Evolutionary conservation across 2,888 invertebrate genomes (phyloP).

Genomic region (Dynastes hyllus): DNA sequence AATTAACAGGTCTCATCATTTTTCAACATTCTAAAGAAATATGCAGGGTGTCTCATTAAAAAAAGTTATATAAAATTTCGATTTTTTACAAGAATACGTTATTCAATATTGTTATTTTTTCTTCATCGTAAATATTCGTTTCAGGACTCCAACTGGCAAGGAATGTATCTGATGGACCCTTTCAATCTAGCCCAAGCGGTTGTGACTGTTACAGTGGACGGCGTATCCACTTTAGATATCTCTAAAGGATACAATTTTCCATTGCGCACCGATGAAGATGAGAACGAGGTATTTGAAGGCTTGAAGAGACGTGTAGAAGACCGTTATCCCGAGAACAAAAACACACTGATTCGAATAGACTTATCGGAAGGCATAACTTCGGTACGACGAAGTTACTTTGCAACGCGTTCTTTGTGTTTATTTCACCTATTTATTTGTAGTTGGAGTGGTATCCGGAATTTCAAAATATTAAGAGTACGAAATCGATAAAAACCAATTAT

Average conservation of each 20-base stretch:
- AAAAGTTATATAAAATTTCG: too few relatives aligned
- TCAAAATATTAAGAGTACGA: slow-evolving; percentile 63
- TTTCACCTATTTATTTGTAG: slow-evolving; percentile 64
- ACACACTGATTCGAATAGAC: slow-evolving; percentile 78
- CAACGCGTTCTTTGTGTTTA: not conserved
- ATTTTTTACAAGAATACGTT: too few relatives aligned
- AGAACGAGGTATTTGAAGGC: slow-evolving; percentile 76
- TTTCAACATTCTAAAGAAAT: too few relatives aligned
- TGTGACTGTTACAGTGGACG: slow-evolving; percentile 82
- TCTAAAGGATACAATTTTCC: slow-evolving; percentile 75
- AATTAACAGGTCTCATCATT: too few relatives aligned
- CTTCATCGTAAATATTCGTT: slow-evolving; percentile 50
- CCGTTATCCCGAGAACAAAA: slow-evolving; percentile 76
- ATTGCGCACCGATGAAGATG: slow-evolving; percentile 77
- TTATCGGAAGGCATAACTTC: slow-evolving; percentile 78
- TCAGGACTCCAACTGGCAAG: slow-evolving; percentile 80
- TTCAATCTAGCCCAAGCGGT: slow-evolving; percentile 83
- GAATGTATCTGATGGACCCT: slow-evolving; percentile 80
- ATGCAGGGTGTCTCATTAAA: too few relatives aligned
- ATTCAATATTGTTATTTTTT: too few relatives aligned
- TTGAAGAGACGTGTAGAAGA: slow-evolving; percentile 76
- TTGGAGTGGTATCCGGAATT: slow-evolving; percentile 68
- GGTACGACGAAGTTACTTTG: slow-evolving; percentile 4
- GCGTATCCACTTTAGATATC: slow-evolving; percentile 74
- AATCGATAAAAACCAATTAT: slow-evolving; percentile 61